Base-by-base conservation (phyloP, 2,797 vertebrate species). In the Morelia viridis region DNA sequence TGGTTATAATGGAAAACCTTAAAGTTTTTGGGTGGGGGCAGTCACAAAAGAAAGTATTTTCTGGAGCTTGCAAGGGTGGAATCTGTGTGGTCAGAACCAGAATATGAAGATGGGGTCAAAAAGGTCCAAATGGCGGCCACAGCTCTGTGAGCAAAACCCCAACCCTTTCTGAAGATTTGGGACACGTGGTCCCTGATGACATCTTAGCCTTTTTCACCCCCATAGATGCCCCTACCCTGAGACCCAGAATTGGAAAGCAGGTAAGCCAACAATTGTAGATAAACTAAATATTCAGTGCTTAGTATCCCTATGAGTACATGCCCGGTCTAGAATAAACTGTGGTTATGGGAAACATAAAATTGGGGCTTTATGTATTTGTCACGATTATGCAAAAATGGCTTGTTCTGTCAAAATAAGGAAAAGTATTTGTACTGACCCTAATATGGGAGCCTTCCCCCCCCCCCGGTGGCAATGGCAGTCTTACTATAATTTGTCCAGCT, bases 1-100 rank as follows among this genome's bases (percentile, higher is more conserved):
- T 95, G 95, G 86, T 97, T 96, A 96, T 97, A 97, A 97, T 96
- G 96, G 0, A 8, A 97, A 96, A 96, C 96, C 96, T 97, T 93
- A 96, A 97, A 80, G 76, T 19, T 80, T 80, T 80, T 46, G 76
- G 76, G 4, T 80, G 76, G 96, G 94, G 96, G 97, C 95, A 96
- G 97, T 96, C 95, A 91, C 88, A 94, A 95, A 97, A 97, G 94
- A 95, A 96, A 97, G 95, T 95, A 94, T 97, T 93, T 62, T 96
- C 94, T 96, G 94, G 95, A 94, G 92, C 93, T 91, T 94, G 94
- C 92, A 90, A 96, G 95, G 94, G 50, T 95, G 95, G 95, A 26
- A 41, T 61, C 26, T 68, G 50, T 15, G 19, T 22, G 76, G 35
- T 80, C 76, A 41, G 3, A 80, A 11, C 88, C 95, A 96, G 3